Evolutionary conservation across 2,888 invertebrate species (phyloP).

Genomic region (Calameuta idolon): DNA sequence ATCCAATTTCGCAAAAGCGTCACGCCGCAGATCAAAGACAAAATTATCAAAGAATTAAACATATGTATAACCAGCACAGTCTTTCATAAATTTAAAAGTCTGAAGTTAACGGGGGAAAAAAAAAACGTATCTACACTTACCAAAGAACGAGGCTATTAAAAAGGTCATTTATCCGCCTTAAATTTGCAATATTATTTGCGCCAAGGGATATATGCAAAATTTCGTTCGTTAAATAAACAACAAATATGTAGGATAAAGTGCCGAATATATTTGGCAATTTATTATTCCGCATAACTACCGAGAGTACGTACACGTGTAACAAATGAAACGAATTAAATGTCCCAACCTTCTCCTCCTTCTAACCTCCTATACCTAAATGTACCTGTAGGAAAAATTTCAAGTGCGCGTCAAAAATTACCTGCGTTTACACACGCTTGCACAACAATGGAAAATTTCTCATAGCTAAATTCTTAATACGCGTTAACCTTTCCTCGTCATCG

Average conservation of each 20-base stretch:
- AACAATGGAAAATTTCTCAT: not conserved
- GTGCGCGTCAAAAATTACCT: not conserved
- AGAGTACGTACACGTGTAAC: not conserved
- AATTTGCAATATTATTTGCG: not conserved
- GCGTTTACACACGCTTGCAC: not conserved
- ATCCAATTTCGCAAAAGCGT: too few species aligned
- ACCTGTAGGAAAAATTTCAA: not conserved
- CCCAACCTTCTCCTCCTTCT: not conserved
- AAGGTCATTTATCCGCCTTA: not conserved
- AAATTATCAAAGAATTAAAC: too few species aligned
- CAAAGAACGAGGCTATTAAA: not conserved
- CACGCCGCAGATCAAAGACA: too few species aligned
- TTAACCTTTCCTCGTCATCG: not conserved
- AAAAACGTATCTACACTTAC: not conserved
- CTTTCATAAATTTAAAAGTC: too few species aligned
- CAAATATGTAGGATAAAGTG: too few species aligned
- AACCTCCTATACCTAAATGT: not conserved
- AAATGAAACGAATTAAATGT: not conserved
- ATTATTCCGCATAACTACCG: not conserved
- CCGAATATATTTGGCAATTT: too few species aligned
- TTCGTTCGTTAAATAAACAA: not conserved
- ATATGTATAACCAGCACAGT: too few species aligned
- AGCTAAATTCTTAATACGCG: not conserved
- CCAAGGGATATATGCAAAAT: not conserved
- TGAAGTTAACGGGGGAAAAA: too few species aligned